phyloP scores from a whole-genome alignment of 2,888 invertebrate species.

The Trichacis sp. region DNA sequence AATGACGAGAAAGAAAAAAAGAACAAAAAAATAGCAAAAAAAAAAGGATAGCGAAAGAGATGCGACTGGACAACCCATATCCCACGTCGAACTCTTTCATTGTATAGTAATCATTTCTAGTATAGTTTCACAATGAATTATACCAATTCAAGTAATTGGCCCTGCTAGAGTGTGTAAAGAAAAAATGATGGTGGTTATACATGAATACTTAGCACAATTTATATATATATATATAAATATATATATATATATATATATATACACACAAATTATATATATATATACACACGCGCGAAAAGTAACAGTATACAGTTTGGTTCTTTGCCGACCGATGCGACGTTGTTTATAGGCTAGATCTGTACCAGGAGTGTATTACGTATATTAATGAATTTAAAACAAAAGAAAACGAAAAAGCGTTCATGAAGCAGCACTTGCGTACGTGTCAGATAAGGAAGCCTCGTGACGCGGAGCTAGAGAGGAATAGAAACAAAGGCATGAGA shows the following conservation, averaged over 20 bases:
- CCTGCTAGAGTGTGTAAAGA: conserved; percentile 64
- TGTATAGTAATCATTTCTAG: conserved; percentile 68
- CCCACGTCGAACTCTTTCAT: conserved; percentile 63
- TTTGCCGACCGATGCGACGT: conserved; percentile 10
- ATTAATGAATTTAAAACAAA: conserved; percentile 10
- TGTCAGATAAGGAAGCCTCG: conserved; percentile 14
- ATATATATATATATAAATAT: conserved; percentile 28
- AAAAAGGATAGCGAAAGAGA: conserved; percentile 47
- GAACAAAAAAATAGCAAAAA: conserved; percentile 21
- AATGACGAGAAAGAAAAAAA: conserved; percentile 12
- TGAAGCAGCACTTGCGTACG: conserved; percentile 21
- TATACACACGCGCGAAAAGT: conserved; percentile 25
- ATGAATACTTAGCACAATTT: conserved; percentile 65
- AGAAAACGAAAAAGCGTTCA: neutral
- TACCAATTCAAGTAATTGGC: conserved; percentile 63
- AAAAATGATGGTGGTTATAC: conserved; percentile 46
- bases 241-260: conserved; percentile 30
- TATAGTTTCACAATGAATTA: conserved; percentile 65
- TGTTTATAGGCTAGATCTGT: conserved; percentile 31
- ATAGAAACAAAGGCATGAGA: conserved; percentile 61
- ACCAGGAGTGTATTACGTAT: conserved; percentile 30
- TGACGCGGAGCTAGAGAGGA: conserved; percentile 25
- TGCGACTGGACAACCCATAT: conserved; percentile 54
- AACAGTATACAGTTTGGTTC: too few relatives aligned
- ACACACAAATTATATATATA: conserved; percentile 24